Percentiles rank a stretch among this genome's conserved stretches.
phyloP scores from a whole-genome alignment of 2,113 vertebrate genomes.

The Holacanthus passer region DNA sequence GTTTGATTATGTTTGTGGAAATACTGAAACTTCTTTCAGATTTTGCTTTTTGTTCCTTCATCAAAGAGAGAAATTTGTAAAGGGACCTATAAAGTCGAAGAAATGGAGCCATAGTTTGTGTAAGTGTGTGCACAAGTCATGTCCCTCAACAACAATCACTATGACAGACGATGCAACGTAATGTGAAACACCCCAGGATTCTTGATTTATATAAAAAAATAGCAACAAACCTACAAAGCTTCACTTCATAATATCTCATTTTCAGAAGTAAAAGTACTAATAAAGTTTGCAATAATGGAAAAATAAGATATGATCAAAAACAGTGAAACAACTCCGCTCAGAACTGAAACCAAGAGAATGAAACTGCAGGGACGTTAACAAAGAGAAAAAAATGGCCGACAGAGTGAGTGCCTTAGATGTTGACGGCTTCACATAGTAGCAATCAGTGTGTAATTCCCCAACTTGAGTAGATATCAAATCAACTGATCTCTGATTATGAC shows the following conservation, averaged over 20 bases:
- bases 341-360: neutral
- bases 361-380: neutral
- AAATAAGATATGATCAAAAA: neutral
- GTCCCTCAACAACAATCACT: no score
- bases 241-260: neutral
- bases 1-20: neutral
- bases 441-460: neutral
- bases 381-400: neutral
- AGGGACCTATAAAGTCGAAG: neutral
- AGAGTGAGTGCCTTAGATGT: neutral
- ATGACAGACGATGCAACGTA: neutral
- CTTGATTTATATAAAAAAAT: neutral
- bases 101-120: neutral
- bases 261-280: no score
- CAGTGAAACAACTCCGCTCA: neutral
- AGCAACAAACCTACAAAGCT: neutral
- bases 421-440: neutral
- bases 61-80: neutral
- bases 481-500: neutral
- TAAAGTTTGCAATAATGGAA: neutral
- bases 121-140: no score
- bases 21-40: neutral
- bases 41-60: neutral
- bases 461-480: conserved; percentile 3
- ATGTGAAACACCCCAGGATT: neutral